Percentiles rank a stretch among this genome's conserved stretches.
Conservation (phyloP, 2,113 vertebrate genomes). For the Tiliqua scincoides region DNA sequence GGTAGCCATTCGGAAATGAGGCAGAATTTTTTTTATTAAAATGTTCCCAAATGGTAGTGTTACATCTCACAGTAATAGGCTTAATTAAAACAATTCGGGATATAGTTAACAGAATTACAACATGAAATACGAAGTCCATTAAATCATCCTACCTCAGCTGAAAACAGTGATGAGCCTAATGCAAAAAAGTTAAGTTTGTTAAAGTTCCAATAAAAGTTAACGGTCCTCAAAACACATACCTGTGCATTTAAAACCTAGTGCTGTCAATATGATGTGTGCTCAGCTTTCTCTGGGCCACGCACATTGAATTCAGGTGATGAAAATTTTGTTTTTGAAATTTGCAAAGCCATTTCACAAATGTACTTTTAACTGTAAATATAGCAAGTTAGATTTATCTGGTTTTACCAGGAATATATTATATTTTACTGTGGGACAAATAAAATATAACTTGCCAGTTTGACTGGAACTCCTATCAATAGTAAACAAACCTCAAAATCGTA, state of each 20-base stretch:
- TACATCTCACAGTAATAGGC: slow-evolving; percentile 6
- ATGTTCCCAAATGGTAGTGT: slow-evolving; percentile 26
- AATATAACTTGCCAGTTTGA: slow-evolving; percentile 67
- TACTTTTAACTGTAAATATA: slow-evolving; percentile 12
- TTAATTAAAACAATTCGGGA: not conserved
- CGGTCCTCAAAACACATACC: not conserved
- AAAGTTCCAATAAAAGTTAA: not conserved
- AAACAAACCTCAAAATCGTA: slow-evolving; percentile 57
- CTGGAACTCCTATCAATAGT: slow-evolving; percentile 61
- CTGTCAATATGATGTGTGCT: not conserved
- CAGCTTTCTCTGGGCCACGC: not conserved
- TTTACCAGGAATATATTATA: slow-evolving; percentile 68
- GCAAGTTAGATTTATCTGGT: slow-evolving; percentile 57
- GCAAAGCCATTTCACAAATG: not conserved
- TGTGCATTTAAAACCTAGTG: not conserved
- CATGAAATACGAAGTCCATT: not conserved
- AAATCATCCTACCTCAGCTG: not conserved
- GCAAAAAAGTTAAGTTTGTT: not conserved
- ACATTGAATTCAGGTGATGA: slow-evolving; percentile 3
- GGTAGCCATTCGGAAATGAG: not conserved
- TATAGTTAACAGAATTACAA: not conserved
- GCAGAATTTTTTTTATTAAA: not conserved
- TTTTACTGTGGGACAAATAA: slow-evolving; percentile 63
- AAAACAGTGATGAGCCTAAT: slow-evolving; percentile 14
- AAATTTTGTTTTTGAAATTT: slow-evolving; percentile 4